A percentile compares a stretch with the other conserved stretches of the same genome.
These are phyloP conservation scores for Buceros bicornis DNA, from an alignment of 2,797 vertebrate genomes.

Conservation along the genomic window DNA sequence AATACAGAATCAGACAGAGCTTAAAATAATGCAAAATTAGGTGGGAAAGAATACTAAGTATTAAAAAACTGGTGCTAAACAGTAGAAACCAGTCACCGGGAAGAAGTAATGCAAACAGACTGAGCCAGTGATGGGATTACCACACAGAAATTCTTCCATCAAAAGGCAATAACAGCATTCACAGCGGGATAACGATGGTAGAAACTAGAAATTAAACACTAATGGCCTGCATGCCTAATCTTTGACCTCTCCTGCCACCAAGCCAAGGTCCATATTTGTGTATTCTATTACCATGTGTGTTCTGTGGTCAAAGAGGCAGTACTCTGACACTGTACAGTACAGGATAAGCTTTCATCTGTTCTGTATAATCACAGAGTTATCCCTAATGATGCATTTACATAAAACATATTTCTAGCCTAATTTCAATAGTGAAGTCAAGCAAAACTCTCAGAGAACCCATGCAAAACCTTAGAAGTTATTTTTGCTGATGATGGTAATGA, in stretches of 20 bases:
- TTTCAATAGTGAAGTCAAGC: slow-evolving; percentile 63
- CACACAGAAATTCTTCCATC: slow-evolving; percentile 9
- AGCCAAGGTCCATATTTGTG: slow-evolving; percentile 29
- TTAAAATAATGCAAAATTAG: slow-evolving; percentile 7
- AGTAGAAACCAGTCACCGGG: neutral
- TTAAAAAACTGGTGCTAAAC: neutral
- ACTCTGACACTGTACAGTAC: slow-evolving; percentile 37
- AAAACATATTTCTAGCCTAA: slow-evolving; percentile 41
- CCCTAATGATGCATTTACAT: slow-evolving; percentile 64
- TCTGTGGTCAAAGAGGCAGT: slow-evolving; percentile 36
- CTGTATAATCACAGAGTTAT: slow-evolving; percentile 52
- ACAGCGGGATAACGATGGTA: neutral
- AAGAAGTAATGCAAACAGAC: slow-evolving; percentile 4
- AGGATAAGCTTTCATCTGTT: slow-evolving; percentile 45
- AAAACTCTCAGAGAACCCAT: slow-evolving; percentile 27
- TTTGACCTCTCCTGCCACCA: slow-evolving; percentile 28
- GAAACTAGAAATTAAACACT: neutral
- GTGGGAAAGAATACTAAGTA: neutral
- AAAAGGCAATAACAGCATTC: neutral
- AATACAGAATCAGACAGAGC: neutral
- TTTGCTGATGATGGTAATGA: slow-evolving; percentile 31
- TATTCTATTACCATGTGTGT: slow-evolving; percentile 12
- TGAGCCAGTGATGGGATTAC: neutral
- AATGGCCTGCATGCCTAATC: neutral
- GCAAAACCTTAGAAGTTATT: slow-evolving; percentile 27